Evolutionary conservation across 1,140 invertebrate genomes (phyloP).

Genomic region (Chionoecetes opilio): DNA sequence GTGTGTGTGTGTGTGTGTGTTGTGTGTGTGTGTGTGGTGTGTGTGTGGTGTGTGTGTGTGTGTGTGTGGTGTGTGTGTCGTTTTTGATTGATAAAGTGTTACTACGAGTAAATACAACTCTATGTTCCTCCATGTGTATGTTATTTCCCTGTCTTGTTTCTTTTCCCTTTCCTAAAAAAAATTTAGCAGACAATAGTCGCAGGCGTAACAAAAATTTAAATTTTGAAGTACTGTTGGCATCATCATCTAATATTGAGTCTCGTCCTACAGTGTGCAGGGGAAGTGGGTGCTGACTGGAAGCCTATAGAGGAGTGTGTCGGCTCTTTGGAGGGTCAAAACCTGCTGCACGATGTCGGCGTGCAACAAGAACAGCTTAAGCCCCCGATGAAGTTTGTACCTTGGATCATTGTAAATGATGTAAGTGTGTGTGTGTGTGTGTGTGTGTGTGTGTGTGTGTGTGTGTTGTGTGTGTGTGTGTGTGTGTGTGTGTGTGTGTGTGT

Average conservation of each 20-base stretch:
- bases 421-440: conserved; percentile 47
- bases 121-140: no score
- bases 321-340: conserved; percentile 76
- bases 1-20: no score
- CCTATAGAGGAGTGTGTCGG: conserved; percentile 78
- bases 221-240: not conserved
- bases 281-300: conserved; percentile 72
- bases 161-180: no score
- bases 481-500: no score
- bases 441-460: not conserved
- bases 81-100: no score
- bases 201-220: not conserved
- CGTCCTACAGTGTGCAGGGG: conserved; percentile 77
- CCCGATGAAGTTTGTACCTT: conserved; percentile 76
- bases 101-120: no score
- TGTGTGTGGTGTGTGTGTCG: no score
- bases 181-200: not conserved
- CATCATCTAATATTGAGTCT: not conserved
- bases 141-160: no score
- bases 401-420: conserved; percentile 81
- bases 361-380: conserved; percentile 78
- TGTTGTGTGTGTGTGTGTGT: not conserved
- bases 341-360: conserved; percentile 77
- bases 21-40: no score
- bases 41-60: no score